Base-by-base conservation (phyloP, 2,888 invertebrate species). In the Pelosia muscerda region DNA sequence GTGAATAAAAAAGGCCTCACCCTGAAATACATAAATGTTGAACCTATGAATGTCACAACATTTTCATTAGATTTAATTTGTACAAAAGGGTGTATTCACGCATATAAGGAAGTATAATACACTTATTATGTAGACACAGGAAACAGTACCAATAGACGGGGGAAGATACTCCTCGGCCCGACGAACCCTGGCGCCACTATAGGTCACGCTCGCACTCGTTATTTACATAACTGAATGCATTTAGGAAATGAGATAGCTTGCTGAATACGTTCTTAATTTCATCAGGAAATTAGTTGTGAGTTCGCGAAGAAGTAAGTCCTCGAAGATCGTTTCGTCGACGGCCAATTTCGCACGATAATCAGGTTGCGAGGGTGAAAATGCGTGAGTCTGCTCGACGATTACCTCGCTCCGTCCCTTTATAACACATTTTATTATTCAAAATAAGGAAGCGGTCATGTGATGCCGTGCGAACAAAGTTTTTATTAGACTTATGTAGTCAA, bases 231-330 rank as follows among this genome's bases (percentile, higher is more conserved):
- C 73, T 68, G 62, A 72, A 84, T 87, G 88, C 86, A 87, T 86
- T 88, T 85, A 81, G 82, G 82, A 83, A 85, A 88, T 86, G 82
- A 86, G 84, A 84, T 82, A 79, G 81, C 79, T 78, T 73, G 72
- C 75, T 68, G 74, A 81, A 78, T 76, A 70, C 70, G 73, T 77
- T 84, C 78, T 77, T 82, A 80, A 85, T 82, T 82, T 83, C 75
- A 78, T 78, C 69, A 72, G 73, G 71, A 81, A 81, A 83, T 81
- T 77, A 81, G 72, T 73, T 69, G 28, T 31, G 63, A 68, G 68
- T 67, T 63, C 28, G 31, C 74, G 71, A 67, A 69, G 53, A 53
- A 65, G 19, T 58, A 63, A 65, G 56, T 63, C 60, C 63, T 68
- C 42, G 61, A 57, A 62, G 69, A 68, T 69, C 69, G 68, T 61